Conservation (phyloP, 2,797 vertebrate genomes). For the Eospalax fontanierii region DNA sequence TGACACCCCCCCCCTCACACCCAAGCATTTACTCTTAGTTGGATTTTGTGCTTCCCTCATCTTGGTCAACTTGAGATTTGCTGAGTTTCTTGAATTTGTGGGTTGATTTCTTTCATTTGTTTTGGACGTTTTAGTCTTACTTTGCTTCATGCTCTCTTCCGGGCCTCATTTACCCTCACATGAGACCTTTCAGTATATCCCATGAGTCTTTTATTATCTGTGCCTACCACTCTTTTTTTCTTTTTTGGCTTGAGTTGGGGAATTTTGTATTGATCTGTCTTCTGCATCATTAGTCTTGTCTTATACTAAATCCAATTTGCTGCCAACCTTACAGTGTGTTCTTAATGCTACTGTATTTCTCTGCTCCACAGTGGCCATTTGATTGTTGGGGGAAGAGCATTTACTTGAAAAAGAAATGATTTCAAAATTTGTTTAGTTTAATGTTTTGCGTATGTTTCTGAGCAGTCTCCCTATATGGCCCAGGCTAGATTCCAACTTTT, state of each 20-base stretch:
- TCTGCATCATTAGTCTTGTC: constrained; percentile 34
- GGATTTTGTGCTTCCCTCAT: background rate
- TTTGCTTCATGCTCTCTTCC: background rate
- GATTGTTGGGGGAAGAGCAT: background rate
- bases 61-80: background rate
- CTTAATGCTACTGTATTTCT: constrained; percentile 42
- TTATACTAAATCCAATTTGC: constrained; percentile 18
- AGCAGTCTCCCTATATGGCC: background rate
- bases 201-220: background rate
- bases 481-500: background rate
- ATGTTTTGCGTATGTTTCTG: background rate
- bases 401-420: background rate
- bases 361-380: background rate
- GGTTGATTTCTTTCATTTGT: constrained; percentile 57
- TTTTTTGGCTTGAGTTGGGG: constrained; percentile 9
- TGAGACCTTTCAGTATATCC: background rate
- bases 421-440: background rate
- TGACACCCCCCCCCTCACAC: background rate
- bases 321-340: constrained; percentile 2
- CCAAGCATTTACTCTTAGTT: background rate
- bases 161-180: background rate
- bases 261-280: constrained; percentile 43
- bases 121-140: background rate
- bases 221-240: background rate
- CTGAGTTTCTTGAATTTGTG: constrained; percentile 27